Base-by-base conservation (phyloP, 2,113 vertebrate genomes). In the Ophiodon elongatus region DNA sequence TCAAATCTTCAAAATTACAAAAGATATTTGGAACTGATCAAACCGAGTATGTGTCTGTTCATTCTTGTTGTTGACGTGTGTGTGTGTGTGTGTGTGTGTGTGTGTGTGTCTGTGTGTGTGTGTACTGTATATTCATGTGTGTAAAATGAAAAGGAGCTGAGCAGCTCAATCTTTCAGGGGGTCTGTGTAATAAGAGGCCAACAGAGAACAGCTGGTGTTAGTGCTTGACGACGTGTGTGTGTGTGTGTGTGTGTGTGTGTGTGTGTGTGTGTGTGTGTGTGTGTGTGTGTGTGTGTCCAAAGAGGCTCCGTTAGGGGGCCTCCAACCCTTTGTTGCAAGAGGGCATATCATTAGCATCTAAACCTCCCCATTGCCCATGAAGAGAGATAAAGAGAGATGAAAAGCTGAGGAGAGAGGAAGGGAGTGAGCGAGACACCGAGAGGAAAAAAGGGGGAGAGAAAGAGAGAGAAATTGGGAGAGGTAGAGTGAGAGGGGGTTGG, bases 291-390 rank as follows among this genome's bases (percentile, higher is more conserved):
- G 81, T 50, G 69, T 66, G 87, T 78, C 79, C 79, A 79, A 59
- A 90, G 82, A 79, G 86, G 83, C 77, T 76, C 85, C 73, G 57
- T 41, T 71, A 77, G 76, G 89, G 86, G 85, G 81, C 76, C 81
- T 84, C 78, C 78, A 68, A 62, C 79, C 81, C 84, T 94, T 95
- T 95, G 93, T 94, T 88, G 73, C 67, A 80, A 41, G 66, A 79
- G 79, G 75, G 85, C 82, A 91, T 94, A 71, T 93, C 92, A 95
- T 95, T 96, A 94, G 93, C 93, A 94, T 95, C 59, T 91, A 89
- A 95, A 94, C 92, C 84, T 85, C 87, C 88, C 85, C 84, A 92
- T 86, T 93, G 91, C 76, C 90, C 83, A 86, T 62, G 50, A 80
- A 80, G 72, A 87, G 85, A 79, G 76, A 78, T 75, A 83, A 59